Evolutionary conservation across 2,797 vertebrate genomes (phyloP), one percentile per base, ranked within the genome.

Genomic region (Podargus strigoides): DNA sequence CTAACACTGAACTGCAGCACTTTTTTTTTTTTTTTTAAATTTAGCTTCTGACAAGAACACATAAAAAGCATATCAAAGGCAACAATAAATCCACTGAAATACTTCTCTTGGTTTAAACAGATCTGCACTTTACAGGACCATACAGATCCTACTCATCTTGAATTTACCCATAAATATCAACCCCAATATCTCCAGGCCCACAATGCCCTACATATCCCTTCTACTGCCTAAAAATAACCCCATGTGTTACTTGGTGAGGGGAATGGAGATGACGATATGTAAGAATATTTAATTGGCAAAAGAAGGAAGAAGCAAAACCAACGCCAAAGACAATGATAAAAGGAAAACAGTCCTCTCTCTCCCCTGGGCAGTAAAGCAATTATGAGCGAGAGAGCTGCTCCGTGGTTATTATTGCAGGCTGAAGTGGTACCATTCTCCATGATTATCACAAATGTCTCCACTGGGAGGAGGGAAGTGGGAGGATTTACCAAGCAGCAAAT

Each of bases 11-110:
- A 86, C 53, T 85, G 60, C 62, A 90, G 77, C 56, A 42, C 77
- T 36, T 87, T 74, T 88, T 93, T 15, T 46, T 46, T 46, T 49
- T 52, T 68, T 44, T 84, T 93, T 89, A 89, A 91, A 94, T 93
- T 92, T 87, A 37, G 60, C 56, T 95, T 95, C 73, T 96, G 91
- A 95, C 85, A 95, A 85, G 92, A 92, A 94, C 80, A 85, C 53
- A 63, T 74, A 85, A 93, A 93, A 89, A 94, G 49, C 52, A 16
- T 91, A 82, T 88, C 85, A 94, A 92, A 96, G 70, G 68, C 87
- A 91, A 92, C 86, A 88, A 91, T 93, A 95, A 94, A 93, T 74
- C 76, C 83, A 64, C 80, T 50, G 46, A 96, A 94, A 92, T 46
- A 67, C 22, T 86, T 69, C 49, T 64, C 39, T 77, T 3, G 0